These are phyloP conservation scores for Psettodes erumei DNA, from an alignment of 2,113 vertebrate genomes.

Conservation along the genomic window DNA sequence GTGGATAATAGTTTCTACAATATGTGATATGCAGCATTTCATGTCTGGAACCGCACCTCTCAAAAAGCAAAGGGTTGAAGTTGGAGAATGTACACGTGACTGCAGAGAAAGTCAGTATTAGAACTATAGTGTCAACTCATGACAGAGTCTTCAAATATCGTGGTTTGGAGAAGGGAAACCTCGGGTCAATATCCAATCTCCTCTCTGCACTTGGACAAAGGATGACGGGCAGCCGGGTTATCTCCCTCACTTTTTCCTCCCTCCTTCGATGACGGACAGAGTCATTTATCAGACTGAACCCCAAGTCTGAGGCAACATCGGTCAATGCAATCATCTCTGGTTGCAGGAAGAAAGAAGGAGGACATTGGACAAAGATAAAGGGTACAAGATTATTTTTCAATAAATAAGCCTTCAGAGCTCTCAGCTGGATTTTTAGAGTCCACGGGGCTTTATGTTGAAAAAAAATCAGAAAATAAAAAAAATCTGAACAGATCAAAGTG, in stretches of 20 bases:
- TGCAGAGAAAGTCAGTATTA: constrained; percentile 28
- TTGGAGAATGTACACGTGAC: constrained; percentile 15
- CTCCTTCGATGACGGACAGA: constrained; percentile 61
- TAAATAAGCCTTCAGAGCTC: constrained; percentile 65
- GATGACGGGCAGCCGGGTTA: constrained; percentile 74
- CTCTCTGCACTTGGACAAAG: constrained; percentile 69
- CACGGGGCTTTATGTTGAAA: constrained; percentile 61
- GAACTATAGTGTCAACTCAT: constrained; percentile 41
- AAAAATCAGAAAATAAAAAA: constrained; percentile 64
- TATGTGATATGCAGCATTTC: constrained; percentile 12
- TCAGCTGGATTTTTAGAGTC: constrained; percentile 65
- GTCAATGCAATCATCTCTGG: constrained; percentile 71
- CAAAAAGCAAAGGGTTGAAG: constrained; percentile 7
- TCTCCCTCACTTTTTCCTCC: constrained; percentile 45
- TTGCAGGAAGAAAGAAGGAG: constrained; percentile 44
- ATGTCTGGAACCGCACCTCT: constrained; percentile 7
- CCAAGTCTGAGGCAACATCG: constrained; percentile 58
- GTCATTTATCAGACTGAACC: constrained; percentile 70
- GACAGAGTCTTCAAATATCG: constrained; percentile 69
- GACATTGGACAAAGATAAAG: constrained; percentile 62
- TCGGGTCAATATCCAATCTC: constrained; percentile 79
- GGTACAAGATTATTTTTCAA: constrained; percentile 77
- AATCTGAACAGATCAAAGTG: constrained; percentile 54
- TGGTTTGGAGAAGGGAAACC: constrained; percentile 49
- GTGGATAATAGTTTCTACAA: constrained; percentile 12